Conservation (phyloP, 2,113 vertebrate species). For the Grammomys dolichurus region DNA sequence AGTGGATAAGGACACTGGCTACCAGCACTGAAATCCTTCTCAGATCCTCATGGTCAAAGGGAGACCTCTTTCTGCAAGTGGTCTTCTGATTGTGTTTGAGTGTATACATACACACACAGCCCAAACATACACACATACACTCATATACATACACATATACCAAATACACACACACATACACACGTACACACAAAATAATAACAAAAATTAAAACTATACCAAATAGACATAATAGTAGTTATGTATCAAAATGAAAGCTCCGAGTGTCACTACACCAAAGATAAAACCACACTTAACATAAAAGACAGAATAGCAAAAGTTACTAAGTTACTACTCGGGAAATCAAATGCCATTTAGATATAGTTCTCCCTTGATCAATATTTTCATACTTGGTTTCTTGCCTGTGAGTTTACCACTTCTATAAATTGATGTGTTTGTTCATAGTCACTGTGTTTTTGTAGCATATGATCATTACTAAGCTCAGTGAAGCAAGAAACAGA, state of each 20-base stretch:
- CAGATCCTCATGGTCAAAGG: background rate
- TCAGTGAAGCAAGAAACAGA: constrained; percentile 32
- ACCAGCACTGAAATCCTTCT: background rate
- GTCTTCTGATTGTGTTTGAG: background rate
- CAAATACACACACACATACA: background rate
- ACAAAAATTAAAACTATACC: background rate
- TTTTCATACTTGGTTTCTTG: constrained; percentile 63
- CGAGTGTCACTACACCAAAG: background rate
- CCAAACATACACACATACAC: background rate
- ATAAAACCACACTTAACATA: background rate
- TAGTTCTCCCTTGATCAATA: constrained; percentile 39
- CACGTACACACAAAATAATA: background rate
- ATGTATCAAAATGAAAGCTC: background rate
- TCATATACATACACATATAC: no score
- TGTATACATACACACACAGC: background rate
- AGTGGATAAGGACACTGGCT: background rate
- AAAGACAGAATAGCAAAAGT: background rate
- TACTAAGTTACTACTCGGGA: constrained; percentile 10
- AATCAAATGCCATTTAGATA: constrained; percentile 32
- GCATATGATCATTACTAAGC: constrained; percentile 19
- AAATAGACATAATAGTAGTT: background rate
- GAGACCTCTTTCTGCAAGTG: background rate
- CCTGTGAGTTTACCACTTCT: constrained; percentile 56
- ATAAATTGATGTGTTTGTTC: constrained; percentile 57
- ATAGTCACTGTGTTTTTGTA: constrained; percentile 33